Percentiles rank a stretch among this genome's conserved stretches.
These are phyloP conservation scores for Umimayanthus kanabou DNA, from an alignment of 92 coral and sea anemone genomes.

Conservation along the genomic window DNA sequence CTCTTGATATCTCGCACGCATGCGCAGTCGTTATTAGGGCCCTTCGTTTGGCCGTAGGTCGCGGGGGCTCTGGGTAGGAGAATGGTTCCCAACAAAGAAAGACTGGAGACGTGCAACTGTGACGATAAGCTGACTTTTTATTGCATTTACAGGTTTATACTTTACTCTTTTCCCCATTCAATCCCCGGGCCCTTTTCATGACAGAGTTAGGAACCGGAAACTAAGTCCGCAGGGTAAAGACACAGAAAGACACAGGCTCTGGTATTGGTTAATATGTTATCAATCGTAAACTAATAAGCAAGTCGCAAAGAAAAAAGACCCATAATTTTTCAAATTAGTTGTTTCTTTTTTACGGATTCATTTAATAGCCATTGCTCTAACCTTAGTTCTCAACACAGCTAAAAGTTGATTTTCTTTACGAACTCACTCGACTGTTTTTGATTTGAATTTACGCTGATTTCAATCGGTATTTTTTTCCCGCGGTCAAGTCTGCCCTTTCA, in stretches of 20 bases:
- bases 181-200: constrained; percentile 16
- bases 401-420: too few relatives aligned
- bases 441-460: background rate
- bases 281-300: background rate
- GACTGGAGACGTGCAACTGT: too few relatives aligned
- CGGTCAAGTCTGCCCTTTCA: background rate
- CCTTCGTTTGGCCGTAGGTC: too few relatives aligned
- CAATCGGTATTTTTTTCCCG: background rate
- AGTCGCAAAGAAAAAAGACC: background rate
- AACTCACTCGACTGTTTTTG: background rate
- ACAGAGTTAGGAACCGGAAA: background rate
- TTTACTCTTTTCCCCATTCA: background rate
- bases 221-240: background rate
- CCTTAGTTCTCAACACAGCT: too few relatives aligned
- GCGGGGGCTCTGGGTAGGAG: too few relatives aligned
- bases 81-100: too few relatives aligned
- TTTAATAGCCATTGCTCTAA: too few relatives aligned
- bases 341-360: too few relatives aligned
- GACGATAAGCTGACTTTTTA: background rate
- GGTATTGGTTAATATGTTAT: background rate
- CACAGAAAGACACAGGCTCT: background rate
- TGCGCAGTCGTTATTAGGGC: too few relatives aligned
- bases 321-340: background rate
- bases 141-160: background rate
- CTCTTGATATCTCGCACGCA: too few relatives aligned